Conservation (phyloP, 2,113 vertebrate genomes). For the Albula glossodonta region DNA sequence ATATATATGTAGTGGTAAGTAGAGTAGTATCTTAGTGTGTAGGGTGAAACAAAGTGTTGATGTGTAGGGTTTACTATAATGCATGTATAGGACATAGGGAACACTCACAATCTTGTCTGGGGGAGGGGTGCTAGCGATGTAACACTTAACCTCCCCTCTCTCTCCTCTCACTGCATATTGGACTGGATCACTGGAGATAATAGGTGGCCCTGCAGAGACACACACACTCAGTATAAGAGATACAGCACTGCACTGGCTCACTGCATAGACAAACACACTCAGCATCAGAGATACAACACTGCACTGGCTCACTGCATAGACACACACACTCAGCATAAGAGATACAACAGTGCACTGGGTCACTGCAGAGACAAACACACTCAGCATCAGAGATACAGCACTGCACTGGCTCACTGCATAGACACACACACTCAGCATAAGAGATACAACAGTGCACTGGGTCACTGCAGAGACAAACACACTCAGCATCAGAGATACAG, state of each 20-base stretch:
- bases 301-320: too few relatives aligned
- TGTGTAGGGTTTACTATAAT: not conserved
- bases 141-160: constrained; percentile 90
- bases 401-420: too few relatives aligned
- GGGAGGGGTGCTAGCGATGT: constrained; percentile 90
- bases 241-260: not conserved
- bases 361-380: too few relatives aligned
- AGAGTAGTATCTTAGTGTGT: not conserved
- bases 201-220: constrained; percentile 79
- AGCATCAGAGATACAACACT: too few relatives aligned
- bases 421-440: too few relatives aligned
- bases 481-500: too few relatives aligned
- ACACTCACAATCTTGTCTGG: constrained; percentile 93
- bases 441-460: too few relatives aligned
- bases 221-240: not conserved
- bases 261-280: not conserved
- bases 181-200: constrained; percentile 87
- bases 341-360: too few relatives aligned
- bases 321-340: too few relatives aligned
- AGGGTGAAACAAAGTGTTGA: not conserved
- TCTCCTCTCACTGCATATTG: constrained; percentile 87
- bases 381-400: too few relatives aligned
- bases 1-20: not conserved
- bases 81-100: not conserved
- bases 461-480: too few relatives aligned